Evolutionary conservation across 2,888 invertebrate genomes (phyloP), one percentile per base, ranked within the genome.

Genomic region (Selenia dentaria): DNA sequence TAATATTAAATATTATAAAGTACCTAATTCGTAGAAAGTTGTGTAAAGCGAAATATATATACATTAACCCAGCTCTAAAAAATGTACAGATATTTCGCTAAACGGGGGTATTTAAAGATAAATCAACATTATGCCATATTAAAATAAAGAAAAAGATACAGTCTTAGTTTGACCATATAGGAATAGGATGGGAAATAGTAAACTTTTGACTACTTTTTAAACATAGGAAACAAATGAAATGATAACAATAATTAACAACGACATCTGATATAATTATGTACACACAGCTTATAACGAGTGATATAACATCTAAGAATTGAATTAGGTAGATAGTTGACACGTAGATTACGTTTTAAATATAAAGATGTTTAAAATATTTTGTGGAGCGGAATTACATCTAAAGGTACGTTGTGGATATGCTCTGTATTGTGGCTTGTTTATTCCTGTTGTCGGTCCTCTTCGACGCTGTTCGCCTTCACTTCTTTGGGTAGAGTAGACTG

Each of bases 51-150:
- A 80, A 81, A 73, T 54, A 74, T 77, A 81, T 80, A 70, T 83
- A 87, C 89, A 87, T 87, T 88, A 83, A 63, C 87, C 88, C 89
- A 89, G 89, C 89, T 89, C 80, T 63, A 37, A 54, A 69, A 83
- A 87, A 88, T 86, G 85, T 86, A 86, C 57, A 84, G 33, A 84
- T 77, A 74, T 75, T 80, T 86, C 83, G 79, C 82, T 51, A 53
- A 55, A 65, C 44, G 16, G 4, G 16, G 16, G 16, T 2, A 3
- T 16, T 16, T 16, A 16, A 16, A 35, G 27, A 24, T 16, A n/a
- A n/a, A n/a, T n/a, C n/a, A n/a, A n/a, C n/a, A n/a, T n/a, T n/a
- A n/a, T n/a, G n/a, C n/a, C n/a, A n/a, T n/a, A n/a, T n/a, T n/a
- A n/a, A n/a, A n/a, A n/a, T n/a, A n/a, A n/a, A n/a, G n/a, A n/a